Conservation (phyloP, 2,888 invertebrate genomes). For the Subacronicta megacephala region DNA sequence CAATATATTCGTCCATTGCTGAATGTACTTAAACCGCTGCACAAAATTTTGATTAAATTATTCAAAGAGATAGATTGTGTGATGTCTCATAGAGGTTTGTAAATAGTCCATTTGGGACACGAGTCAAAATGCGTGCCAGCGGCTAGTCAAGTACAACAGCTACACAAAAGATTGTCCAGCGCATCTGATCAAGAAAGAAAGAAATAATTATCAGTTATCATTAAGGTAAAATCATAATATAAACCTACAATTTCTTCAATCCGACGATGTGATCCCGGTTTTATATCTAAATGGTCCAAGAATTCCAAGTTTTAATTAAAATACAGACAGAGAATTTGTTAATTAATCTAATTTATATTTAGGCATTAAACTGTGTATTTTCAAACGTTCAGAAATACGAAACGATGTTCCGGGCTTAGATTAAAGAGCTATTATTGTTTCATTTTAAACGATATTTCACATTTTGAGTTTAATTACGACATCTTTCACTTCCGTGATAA, state of each 20-base stretch:
- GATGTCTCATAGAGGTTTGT: too few species aligned
- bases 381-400: slow-evolving; percentile 13
- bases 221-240: too few species aligned
- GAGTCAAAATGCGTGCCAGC: too few species aligned
- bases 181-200: too few species aligned
- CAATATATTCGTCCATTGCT: too few species aligned
- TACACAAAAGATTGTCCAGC: too few species aligned
- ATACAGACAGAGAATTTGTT: slow-evolving; percentile 57
- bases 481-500: not conserved
- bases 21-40: too few species aligned
- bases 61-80: too few species aligned
- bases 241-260: not conserved
- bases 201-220: too few species aligned
- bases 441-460: slow-evolving; percentile 8
- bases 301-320: slow-evolving; percentile 65
- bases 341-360: slow-evolving; percentile 58
- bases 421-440: slow-evolving; percentile 13
- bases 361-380: slow-evolving; percentile 43
- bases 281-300: slow-evolving; percentile 39
- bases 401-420: slow-evolving; percentile 9
- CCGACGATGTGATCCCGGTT: slow-evolving; percentile 24
- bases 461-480: slow-evolving; percentile 7
- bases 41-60: too few species aligned
- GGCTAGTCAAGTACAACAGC: too few species aligned
- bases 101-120: too few species aligned